Conservation (phyloP, 2,797 vertebrate genomes). For the Pitangus sulphuratus region DNA sequence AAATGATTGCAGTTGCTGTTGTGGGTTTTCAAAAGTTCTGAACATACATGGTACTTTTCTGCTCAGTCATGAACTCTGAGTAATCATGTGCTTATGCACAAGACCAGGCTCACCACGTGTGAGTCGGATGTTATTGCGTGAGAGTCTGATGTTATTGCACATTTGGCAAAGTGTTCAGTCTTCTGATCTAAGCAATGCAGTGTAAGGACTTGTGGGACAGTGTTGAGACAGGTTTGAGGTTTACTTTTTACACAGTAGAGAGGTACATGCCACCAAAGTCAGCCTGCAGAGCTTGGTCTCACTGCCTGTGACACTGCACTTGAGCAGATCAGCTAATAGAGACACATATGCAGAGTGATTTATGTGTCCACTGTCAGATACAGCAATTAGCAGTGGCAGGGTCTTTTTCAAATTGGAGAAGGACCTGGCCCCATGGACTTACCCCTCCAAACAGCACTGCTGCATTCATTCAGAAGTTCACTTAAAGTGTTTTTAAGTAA, state of each 20-base stretch:
- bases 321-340: background rate
- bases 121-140: background rate
- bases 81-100: background rate
- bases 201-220: background rate
- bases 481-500: constrained; percentile 9
- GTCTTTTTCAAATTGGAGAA: background rate
- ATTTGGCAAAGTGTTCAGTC: background rate
- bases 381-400: background rate
- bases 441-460: background rate
- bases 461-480: background rate
- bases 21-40: background rate
- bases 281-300: background rate
- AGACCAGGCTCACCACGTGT: fast-evolving
- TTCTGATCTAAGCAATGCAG: background rate
- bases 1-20: background rate
- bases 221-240: background rate
- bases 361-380: background rate
- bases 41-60: background rate
- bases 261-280: background rate
- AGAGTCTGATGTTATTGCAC: background rate
- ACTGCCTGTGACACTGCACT: background rate
- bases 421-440: background rate
- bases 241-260: background rate
- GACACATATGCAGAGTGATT: background rate
- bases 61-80: background rate